Conservation (phyloP, 2,797 vertebrate genomes). For the Dermochelys coriacea region DNA sequence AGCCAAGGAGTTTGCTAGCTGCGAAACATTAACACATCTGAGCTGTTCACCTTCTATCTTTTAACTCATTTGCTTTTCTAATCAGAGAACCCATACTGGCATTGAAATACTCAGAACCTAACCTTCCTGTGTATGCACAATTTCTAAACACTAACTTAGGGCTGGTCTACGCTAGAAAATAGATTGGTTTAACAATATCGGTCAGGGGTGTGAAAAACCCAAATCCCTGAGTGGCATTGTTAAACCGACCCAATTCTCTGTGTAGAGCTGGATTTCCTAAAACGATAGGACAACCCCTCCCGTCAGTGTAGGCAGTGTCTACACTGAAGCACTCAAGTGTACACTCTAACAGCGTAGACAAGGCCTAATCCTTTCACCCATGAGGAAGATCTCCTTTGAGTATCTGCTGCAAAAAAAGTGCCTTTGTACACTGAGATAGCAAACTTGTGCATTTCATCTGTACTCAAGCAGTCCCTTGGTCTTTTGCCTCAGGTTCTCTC, state of each 20-base stretch:
- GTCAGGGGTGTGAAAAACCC: background rate
- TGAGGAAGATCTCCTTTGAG: no score
- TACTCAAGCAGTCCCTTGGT: background rate
- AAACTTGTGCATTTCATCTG: background rate
- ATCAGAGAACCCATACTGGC: background rate
- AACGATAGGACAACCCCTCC: background rate
- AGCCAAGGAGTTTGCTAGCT: background rate
- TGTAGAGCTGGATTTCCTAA: background rate
- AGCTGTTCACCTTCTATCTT: background rate
- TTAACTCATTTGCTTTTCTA: background rate
- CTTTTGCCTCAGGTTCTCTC: background rate
- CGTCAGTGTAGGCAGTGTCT: background rate
- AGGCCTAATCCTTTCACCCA: no score
- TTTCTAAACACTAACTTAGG: background rate
- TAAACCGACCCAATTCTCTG: background rate
- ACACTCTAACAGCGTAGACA: no score
- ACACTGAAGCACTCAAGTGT: background rate
- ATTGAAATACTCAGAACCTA: background rate
- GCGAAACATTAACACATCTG: background rate
- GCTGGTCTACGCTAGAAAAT: no score
- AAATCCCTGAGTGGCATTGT: background rate
- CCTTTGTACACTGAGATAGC: no score
- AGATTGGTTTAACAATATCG: background rate
- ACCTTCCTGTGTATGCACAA: background rate
- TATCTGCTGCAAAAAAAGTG: no score